Percentiles rank a stretch among this genome's conserved stretches.
Evolutionary conservation across 2,888 invertebrate genomes (phyloP).

Genomic region (Dastarcus helophoroides): DNA sequence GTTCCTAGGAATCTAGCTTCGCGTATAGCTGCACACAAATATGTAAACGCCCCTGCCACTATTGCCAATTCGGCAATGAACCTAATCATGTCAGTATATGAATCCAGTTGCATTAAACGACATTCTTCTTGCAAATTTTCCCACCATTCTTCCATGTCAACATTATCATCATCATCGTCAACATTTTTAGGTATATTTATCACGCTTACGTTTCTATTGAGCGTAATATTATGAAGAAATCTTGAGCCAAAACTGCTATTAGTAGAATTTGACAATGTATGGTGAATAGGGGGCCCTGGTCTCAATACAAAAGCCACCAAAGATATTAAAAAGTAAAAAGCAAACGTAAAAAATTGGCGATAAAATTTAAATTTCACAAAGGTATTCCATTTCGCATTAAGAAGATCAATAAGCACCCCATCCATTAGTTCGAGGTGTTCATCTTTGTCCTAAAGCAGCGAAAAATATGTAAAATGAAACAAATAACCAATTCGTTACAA

Average conservation of each 20-base stretch:
- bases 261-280: not conserved
- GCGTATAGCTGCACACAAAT: conserved; percentile 71
- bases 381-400: conserved; percentile 96
- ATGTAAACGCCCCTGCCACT: conserved; percentile 72
- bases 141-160: conserved; percentile 58
- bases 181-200: too few relatives aligned
- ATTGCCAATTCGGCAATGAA: conserved; percentile 67
- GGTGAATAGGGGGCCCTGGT: conserved; percentile 57
- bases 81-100: conserved; percentile 52
- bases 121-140: conserved; percentile 59
- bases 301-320: conserved; percentile 79
- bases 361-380: conserved; percentile 93
- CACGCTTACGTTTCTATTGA: not conserved
- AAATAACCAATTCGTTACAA: too few relatives aligned
- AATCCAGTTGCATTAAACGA: conserved; percentile 53
- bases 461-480: too few relatives aligned
- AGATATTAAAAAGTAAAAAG: conserved; percentile 82
- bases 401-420: conserved; percentile 82
- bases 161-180: conserved; percentile 35
- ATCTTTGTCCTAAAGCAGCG: conserved; percentile 65
- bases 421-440: conserved; percentile 93
- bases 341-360: conserved; percentile 81
- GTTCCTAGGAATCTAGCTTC: conserved; percentile 87
- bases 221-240: not conserved
- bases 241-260: too few relatives aligned